phyloP scores from a whole-genome alignment of 2,797 vertebrate genomes.

The Alfaro cultratus region DNA sequence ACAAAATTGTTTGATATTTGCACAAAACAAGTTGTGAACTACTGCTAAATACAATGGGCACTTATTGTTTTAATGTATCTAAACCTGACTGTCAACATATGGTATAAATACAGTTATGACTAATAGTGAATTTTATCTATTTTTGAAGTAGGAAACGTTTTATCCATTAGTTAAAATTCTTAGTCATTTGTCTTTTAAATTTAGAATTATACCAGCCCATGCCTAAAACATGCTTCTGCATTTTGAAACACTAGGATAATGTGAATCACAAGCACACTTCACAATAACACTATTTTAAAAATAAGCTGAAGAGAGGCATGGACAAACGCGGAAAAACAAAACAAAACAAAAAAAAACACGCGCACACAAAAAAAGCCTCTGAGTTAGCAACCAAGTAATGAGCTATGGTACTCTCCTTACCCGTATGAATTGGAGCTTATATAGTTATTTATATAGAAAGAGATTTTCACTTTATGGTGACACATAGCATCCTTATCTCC shows the following conservation, averaged over 20 bases:
- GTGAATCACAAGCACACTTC: conserved; percentile 70
- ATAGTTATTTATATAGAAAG: conserved; percentile 68
- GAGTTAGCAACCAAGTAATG: conserved; percentile 74
- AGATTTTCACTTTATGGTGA: conserved; percentile 71
- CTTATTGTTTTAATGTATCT: neutral
- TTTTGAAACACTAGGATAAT: conserved; percentile 63
- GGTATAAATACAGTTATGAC: neutral
- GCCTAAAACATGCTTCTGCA: conserved; percentile 43
- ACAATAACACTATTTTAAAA: conserved; percentile 67
- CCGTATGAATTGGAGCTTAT: conserved; percentile 84
- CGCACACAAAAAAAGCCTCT: conserved; percentile 41
- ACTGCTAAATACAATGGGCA: neutral
- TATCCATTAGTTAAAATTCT: neutral
- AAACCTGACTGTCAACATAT: neutral
- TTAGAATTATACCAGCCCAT: neutral
- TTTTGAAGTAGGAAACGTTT: neutral
- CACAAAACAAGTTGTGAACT: neutral
- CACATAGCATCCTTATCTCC: conserved; percentile 67
- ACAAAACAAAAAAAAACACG: no score
- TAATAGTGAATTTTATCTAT: neutral
- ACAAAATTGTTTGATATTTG: neutral
- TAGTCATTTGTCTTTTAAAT: neutral
- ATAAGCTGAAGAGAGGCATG: conserved; percentile 49
- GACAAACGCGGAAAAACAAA: neutral
- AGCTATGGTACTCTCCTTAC: conserved; percentile 80